phyloP scores from a whole-genome alignment of 1,140 invertebrate species.

The Dryas iulia region DNA sequence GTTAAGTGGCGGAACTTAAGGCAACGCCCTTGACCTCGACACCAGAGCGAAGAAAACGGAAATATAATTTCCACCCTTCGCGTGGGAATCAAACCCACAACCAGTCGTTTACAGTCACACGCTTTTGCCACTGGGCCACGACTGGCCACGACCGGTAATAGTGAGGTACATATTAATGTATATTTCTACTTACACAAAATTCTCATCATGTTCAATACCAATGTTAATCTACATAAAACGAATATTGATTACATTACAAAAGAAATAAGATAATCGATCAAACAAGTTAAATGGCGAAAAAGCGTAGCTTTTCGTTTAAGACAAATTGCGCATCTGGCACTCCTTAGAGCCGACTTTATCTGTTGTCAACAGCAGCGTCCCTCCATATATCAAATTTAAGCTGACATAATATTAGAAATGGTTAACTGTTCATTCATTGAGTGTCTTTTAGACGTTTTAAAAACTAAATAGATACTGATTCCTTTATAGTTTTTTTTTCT shows the following conservation, averaged over 20 bases:
- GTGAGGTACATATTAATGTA: no score
- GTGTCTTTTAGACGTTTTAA: not conserved
- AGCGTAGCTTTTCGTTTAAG: not conserved
- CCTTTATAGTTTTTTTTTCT: no score
- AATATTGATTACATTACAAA: not conserved
- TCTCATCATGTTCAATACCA: not conserved
- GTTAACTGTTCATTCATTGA: not conserved
- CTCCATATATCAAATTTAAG: conserved; percentile 12
- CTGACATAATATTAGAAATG: not conserved
- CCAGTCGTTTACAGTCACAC: no score
- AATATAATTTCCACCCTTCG: no score
- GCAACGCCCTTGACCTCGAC: no score
- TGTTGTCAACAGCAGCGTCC: not conserved
- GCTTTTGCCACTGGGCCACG: no score
- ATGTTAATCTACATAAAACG: not conserved
- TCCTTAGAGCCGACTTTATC: conserved; percentile 6
- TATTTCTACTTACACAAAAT: no score
- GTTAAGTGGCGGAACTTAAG: no score
- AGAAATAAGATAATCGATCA: not conserved
- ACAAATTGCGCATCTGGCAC: conserved; percentile 9
- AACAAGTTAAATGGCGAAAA: not conserved
- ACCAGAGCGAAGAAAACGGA: no score
- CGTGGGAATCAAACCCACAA: no score
- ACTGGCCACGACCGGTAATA: no score
- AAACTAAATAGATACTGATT: no score